Conservation (phyloP, 2,888 invertebrate genomes). For the Neoitamus cyanurus region DNA sequence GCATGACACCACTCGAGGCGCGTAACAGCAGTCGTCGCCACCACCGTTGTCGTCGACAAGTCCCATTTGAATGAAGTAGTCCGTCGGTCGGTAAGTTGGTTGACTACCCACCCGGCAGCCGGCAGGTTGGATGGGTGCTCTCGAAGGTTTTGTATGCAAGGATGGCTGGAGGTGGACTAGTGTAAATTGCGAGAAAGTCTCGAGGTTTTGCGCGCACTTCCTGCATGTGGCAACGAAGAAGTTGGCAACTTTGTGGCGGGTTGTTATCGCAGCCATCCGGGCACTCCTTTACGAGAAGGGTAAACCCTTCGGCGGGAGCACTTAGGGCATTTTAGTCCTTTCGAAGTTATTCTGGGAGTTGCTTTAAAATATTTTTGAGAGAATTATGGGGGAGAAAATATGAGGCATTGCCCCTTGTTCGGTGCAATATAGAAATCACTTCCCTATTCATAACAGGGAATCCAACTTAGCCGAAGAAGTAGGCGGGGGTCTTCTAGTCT, state of each 20-base stretch:
- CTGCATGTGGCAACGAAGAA: neutral
- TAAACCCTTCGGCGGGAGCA: neutral
- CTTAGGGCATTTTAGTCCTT: neutral
- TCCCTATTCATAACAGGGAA: constrained; percentile 49
- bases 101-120: neutral
- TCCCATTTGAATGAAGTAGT: neutral
- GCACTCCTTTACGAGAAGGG: neutral
- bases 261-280: neutral
- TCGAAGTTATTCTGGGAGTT: neutral
- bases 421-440: constrained; percentile 27
- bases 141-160: neutral
- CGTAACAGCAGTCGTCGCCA: neutral
- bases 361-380: neutral
- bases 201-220: constrained; percentile 1
- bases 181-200: neutral
- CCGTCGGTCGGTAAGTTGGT: neutral
- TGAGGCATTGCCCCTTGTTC: neutral
- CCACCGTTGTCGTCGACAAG: neutral
- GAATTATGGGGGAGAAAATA: neutral
- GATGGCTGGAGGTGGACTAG: neutral
- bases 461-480: constrained; percentile 33
- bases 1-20: constrained; percentile 33
- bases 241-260: neutral
- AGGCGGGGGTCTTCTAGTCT: neutral
- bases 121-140: neutral